Evolutionary conservation across 2,888 invertebrate genomes (phyloP), one percentile per base, ranked within the genome.

Genomic region (Yponomeuta plumbellus): DNA sequence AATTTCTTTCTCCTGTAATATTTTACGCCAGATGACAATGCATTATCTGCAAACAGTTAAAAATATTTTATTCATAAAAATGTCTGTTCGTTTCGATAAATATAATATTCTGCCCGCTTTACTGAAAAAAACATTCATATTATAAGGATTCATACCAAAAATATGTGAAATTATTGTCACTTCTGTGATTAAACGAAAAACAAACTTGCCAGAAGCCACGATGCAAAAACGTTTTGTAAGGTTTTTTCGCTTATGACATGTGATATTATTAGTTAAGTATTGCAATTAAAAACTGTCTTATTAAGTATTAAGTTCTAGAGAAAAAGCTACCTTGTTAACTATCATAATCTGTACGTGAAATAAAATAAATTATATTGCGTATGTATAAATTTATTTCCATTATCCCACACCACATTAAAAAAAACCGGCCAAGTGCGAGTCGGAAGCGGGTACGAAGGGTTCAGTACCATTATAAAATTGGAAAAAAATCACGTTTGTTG

Each of bases 201-300:
- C 63, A 66, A 66, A 61, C 61, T 61, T 61, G 61, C 61, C 61
- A 61, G 10, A 21, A 21, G 20, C 58, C 11, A 61, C n/a, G 11
- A 11, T 61, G 23, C 10, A 26, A 61, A 61, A 23, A 3, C 11
- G 4, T 59, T 59, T 21, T 59, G 22, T 59, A 21, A 59, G 23
- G 4, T 59, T 59, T 22, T 84, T 81, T 86, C 82, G 83, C 85
- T 86, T 84, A 76, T 86, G 84, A 86, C 86, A 86, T 88, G 89
- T 90, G 89, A 90, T 90, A 90, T 86, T 88, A 88, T 73, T 81
- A 86, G 81, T 75, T 86, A 82, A 77, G 79, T 23, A 61, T 26
- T 23, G 17, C 2, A 64, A 56, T 64, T 8, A 44, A 52, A 40
- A 52, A 44, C 17, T 52, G 26, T 65, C 34, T 68, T 66, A 64